These are phyloP conservation scores for Proterorhinus semilunaris DNA, from an alignment of 2,113 vertebrate genomes.

Conservation along the genomic window DNA sequence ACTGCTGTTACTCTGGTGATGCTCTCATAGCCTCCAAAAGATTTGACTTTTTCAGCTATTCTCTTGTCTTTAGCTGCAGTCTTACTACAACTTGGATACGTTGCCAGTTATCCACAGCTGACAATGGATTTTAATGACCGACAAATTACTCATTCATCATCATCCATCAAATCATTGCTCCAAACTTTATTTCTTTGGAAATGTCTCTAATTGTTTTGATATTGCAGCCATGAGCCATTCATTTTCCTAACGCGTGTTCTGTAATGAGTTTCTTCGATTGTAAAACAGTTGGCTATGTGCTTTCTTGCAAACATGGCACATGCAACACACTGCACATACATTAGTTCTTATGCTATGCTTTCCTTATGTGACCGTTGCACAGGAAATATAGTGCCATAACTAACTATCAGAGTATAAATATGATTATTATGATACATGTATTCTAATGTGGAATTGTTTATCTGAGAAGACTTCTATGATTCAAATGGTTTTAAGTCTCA, in stretches of 20 bases:
- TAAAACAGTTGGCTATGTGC: constrained; percentile 35
- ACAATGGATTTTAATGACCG: constrained; percentile 45
- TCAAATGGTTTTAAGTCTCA: constrained; percentile 57
- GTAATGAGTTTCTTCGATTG: constrained; percentile 43
- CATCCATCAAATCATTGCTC: constrained; percentile 38
- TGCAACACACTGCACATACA: constrained; percentile 29
- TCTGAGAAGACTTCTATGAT: constrained; percentile 60
- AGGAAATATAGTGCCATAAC: constrained; percentile 69
- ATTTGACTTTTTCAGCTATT: constrained; percentile 15
- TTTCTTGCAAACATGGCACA: constrained; percentile 45
- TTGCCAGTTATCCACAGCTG: constrained; percentile 18
- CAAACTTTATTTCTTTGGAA: neutral
- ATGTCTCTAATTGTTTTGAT: constrained; percentile 18
- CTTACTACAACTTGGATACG: constrained; percentile 30
- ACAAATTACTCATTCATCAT: constrained; percentile 45
- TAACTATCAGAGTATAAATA: constrained; percentile 54
- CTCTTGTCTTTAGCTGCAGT: constrained; percentile 13
- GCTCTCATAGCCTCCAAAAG: constrained; percentile 26
- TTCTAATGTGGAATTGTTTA: constrained; percentile 71
- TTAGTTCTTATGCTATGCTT: constrained; percentile 42
- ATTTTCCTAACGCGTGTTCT: constrained; percentile 45
- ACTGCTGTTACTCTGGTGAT: constrained; percentile 28
- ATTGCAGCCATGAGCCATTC: constrained; percentile 27
- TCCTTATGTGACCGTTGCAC: constrained; percentile 58
- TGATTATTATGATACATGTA: constrained; percentile 63